phyloP scores from a whole-genome alignment of 2,888 invertebrate species.

The Tromatobia lineatoria region DNA sequence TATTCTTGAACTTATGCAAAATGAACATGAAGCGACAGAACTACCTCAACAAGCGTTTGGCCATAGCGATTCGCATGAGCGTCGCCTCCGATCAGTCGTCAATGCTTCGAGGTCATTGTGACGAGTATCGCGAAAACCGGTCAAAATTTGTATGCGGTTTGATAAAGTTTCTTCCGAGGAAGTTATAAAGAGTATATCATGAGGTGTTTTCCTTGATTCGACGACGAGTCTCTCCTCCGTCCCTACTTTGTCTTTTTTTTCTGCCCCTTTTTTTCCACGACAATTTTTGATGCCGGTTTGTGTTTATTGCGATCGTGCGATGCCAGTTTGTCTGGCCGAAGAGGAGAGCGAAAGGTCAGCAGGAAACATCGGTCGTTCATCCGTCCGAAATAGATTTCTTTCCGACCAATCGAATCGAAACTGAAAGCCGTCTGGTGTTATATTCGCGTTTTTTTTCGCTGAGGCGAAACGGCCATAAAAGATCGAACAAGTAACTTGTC shows the following conservation, averaged over 20 bases:
- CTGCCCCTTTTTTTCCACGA: not conserved
- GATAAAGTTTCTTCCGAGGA: conserved; percentile 56
- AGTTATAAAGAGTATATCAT: conserved; percentile 27
- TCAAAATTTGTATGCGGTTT: conserved; percentile 53
- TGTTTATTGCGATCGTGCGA: not conserved
- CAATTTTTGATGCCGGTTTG: conserved; percentile 21
- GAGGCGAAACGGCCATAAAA: not conserved
- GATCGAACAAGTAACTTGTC: not conserved
- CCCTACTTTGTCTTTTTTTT: not conserved
- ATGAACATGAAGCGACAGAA: too few relatives aligned
- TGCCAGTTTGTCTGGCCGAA: conserved; percentile 56
- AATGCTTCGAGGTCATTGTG: conserved; percentile 56
- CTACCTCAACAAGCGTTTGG: too few relatives aligned
- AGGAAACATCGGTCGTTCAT: conserved; percentile 66
- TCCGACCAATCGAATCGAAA: conserved; percentile 15
- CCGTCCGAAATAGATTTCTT: conserved; percentile 58
- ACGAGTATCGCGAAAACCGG: conserved; percentile 29
- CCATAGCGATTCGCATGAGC: too few relatives aligned
- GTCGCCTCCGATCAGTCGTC: conserved; percentile 28
- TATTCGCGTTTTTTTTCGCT: not conserved
- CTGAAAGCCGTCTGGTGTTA: not conserved
- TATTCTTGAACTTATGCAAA: too few relatives aligned
- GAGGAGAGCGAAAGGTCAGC: conserved; percentile 62
- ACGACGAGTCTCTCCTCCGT: conserved; percentile 40
- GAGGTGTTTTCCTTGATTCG: conserved; percentile 68